Base-by-base conservation (phyloP, 2,888 invertebrate species). In the Drosophila subsilvestris region DNA sequence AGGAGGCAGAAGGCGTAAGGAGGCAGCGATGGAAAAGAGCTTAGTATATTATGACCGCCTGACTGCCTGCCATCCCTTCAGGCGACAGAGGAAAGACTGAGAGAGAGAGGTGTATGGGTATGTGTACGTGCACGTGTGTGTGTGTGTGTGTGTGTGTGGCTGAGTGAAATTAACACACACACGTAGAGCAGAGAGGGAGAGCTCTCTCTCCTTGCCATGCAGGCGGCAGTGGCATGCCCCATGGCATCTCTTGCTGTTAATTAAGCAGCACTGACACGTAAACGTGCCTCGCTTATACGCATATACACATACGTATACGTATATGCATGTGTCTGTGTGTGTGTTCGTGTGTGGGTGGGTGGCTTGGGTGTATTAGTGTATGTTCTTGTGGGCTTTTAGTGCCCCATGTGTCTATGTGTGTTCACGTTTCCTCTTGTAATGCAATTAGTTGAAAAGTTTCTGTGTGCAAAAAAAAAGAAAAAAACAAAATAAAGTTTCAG, bases 381-480 rank as follows among this genome's bases (percentile, higher is more conserved):
- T 25, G 42, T 49, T 43, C 55, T 51, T 59, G 14, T 29, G 47
- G 17, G 18, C 42, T 17, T 44, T 20, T 20, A 25, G 37, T 14
- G 37, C 37, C 14, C 0, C 32, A 12, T 14, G 10, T 22, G 20
- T 44, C 14, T 27, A 12, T 59, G 45, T 75, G 74, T 62, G 66
- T 63, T 80, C 86, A 86, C 83, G 83, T 80, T 85, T 85, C 83
- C 84, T 83, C 80, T 84, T 85, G 84, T 85, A 85, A 85, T 85
- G 84, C 84, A 85, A 85, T 85, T 85, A 87, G 84, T 83, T 80
- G 83, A 78, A 86, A 88, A 88, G 75, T 88, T 84, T 84, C 63
- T 77, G 68, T 74, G 80, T 61, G 69, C 58, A 53, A 49, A 75
- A 75, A 37, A 37, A 37, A 32, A 20, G 20, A 3, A 14, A 14